These are phyloP conservation scores for Calliopum simillimum DNA, from an alignment of 2,888 invertebrate species.

Conservation along the genomic window DNA sequence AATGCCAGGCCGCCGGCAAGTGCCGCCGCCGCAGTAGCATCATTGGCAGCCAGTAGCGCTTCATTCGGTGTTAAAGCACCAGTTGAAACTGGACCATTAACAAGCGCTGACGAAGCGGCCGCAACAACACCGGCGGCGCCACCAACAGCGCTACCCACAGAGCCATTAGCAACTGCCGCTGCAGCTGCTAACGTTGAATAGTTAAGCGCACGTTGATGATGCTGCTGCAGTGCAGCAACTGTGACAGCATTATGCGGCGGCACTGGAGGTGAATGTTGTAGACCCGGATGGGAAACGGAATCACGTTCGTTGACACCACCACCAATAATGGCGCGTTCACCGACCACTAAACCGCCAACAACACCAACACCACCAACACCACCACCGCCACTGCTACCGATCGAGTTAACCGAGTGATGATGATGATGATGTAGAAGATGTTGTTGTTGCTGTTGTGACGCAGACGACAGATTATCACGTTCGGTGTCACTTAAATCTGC, in stretches of 20 bases:
- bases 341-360: constrained; percentile 43
- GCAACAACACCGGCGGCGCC: constrained; percentile 42
- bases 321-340: constrained; percentile 53
- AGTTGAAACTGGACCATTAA: constrained; percentile 53
- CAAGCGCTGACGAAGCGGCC: constrained; percentile 58
- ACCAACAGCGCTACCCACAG: constrained; percentile 48
- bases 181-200: constrained; percentile 81
- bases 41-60: constrained; percentile 59
- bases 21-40: constrained; percentile 60
- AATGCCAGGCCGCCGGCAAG: constrained; percentile 62
- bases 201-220: constrained; percentile 78
- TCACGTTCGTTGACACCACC: constrained; percentile 75
- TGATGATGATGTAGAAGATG: constrained; percentile 51
- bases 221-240: constrained; percentile 64
- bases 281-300: constrained; percentile 72
- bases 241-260: constrained; percentile 48
- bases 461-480: constrained; percentile 64
- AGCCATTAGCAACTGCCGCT: constrained; percentile 70
- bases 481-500: constrained; percentile 64
- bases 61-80: constrained; percentile 63
- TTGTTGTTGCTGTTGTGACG: constrained; percentile 58
- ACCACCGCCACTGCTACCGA: no score
- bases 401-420: constrained; percentile 46
- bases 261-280: constrained; percentile 62
- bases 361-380: constrained; percentile 62